These are phyloP conservation scores for Drosophila emarginata DNA, from an alignment of 2,888 invertebrate genomes.

Conservation along the genomic window DNA sequence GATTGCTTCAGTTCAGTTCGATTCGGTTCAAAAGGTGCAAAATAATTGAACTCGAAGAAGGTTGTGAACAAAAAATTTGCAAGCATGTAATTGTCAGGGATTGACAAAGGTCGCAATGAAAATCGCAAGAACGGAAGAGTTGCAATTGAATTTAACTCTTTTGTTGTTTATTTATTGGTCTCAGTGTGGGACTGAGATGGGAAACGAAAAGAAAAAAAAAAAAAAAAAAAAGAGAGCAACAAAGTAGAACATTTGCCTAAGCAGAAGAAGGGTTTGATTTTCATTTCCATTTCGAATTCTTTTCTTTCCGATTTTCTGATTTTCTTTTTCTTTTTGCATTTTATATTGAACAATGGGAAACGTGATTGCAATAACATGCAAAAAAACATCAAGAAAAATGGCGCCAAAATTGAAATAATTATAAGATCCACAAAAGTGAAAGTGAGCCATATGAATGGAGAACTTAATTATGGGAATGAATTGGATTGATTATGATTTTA, in stretches of 20 bases:
- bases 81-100: conserved; percentile 80
- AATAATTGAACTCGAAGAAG: conserved; percentile 72
- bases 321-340: conserved; percentile 34
- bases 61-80: conserved; percentile 76
- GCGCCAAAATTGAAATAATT: conserved; percentile 53
- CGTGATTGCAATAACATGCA: conserved; percentile 75
- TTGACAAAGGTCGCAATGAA: conserved; percentile 49
- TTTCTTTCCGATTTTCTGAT: not conserved
- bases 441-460: not conserved
- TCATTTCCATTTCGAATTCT: conserved; percentile 7
- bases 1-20: conserved; percentile 15
- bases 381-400: conserved; percentile 48
- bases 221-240: conserved; percentile 25
- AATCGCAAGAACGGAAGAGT: conserved; percentile 28
- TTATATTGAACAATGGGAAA: conserved; percentile 57
- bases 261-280: conserved; percentile 56
- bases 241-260: conserved; percentile 40
- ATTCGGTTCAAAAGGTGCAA: conserved; percentile 73
- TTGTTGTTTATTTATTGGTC: conserved; percentile 76
- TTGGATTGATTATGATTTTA: conserved; percentile 10
- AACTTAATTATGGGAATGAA: conserved; percentile 19
- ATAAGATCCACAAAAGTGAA: not conserved
- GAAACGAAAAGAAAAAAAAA: conserved; percentile 13
- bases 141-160: conserved; percentile 74
- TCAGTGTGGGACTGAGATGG: conserved; percentile 38